Evolutionary conservation across 2,113 vertebrate species (phyloP), one percentile per base, ranked within the genome.

Genomic region (Myiagra hebetior): DNA sequence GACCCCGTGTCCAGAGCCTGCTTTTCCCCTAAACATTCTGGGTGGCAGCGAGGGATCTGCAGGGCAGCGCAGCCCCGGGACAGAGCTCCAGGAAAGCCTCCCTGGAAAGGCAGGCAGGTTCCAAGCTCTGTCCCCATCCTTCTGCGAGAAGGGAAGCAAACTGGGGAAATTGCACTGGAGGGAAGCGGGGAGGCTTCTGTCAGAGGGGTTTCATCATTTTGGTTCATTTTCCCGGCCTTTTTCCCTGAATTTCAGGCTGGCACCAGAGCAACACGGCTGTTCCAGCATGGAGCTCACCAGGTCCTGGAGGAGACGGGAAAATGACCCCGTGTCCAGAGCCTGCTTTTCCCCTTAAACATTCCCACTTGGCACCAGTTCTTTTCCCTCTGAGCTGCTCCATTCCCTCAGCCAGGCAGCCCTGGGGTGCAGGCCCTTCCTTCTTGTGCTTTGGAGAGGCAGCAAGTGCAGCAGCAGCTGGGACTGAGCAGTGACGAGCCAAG

Each of bases 61-160:
- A 1, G 46, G n/a, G 10, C 50, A 10, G 16, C 28, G 0, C 53
- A 4, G 42, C 49, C 56, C 24, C n/a, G 20, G 72, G 73, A 11
- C n/a, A 46, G 56, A 84, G 56, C 60, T 67, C 67, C 59, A 18
- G 53, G 33, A 16, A 52, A 21, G 2, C 10, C 33, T 75, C 42
- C 30, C 2, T 8, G 85, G 65, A 60, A 55, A 64, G 21, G 1
- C 1, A 0, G 15, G 39, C 42, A 6, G 6, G 2, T 57, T n/a
- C 46, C 4, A 0, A 69, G 55, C 33, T 60, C 35, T 27, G 47
- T 67, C 26, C 44, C 53, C 42, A 39, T 33, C 56, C 50, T 0
- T 18, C 21, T 41, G 33, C 7, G 3, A 8, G 42, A 35, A 37
- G 31, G 33, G 35, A 28, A 72, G 72, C 24, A 8, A 16, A 39